Percentiles rank a stretch among this genome's conserved stretches.
phyloP scores from a whole-genome alignment of 2,888 invertebrate genomes.

The Halictus quadricinctus region DNA sequence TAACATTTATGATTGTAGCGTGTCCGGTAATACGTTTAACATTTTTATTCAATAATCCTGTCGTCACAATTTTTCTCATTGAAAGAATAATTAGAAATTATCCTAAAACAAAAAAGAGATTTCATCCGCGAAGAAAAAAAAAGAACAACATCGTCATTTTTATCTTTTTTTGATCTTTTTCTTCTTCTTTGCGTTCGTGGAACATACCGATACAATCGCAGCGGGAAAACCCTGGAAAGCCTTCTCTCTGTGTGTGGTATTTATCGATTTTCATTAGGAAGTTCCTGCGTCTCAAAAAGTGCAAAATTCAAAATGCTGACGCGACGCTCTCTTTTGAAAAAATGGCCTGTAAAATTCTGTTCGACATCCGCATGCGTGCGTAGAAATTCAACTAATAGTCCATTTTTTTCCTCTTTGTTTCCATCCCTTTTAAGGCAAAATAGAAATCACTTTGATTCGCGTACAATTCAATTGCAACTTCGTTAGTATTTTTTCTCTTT shows the following conservation, averaged over 20 bases:
- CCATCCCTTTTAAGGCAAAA: slow-evolving; percentile 21
- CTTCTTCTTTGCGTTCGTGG: slow-evolving; percentile 13
- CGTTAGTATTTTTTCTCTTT: background rate
- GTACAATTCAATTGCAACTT: slow-evolving; percentile 35
- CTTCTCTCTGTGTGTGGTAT: background rate
- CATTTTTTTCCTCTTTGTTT: slow-evolving; percentile 10
- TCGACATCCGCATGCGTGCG: background rate
- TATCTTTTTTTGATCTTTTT: background rate
- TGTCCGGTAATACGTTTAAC: slow-evolving; percentile 6
- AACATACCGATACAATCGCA: slow-evolving; percentile 16
- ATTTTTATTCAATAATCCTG: slow-evolving; percentile 8
- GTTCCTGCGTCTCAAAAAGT: slow-evolving; percentile 28
- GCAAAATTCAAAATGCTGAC: slow-evolving; percentile 37
- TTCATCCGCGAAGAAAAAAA: slow-evolving; percentile 6
- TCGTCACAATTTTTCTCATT: background rate
- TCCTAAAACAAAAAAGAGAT: slow-evolving; percentile 11
- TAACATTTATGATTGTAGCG: slow-evolving; percentile 13
- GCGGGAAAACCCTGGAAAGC: slow-evolving; percentile 18
- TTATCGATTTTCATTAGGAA: slow-evolving; percentile 13
- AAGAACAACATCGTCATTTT: background rate
- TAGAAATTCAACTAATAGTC: slow-evolving; percentile 41
- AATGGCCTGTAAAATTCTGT: slow-evolving; percentile 25
- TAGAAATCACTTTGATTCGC: slow-evolving; percentile 43
- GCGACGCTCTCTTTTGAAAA: slow-evolving; percentile 2
- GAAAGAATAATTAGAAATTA: slow-evolving; percentile 6